Evolutionary conservation across 2,888 invertebrate genomes (phyloP), one percentile per base, ranked within the genome.

Genomic region (Syrphus vitripennis): DNA sequence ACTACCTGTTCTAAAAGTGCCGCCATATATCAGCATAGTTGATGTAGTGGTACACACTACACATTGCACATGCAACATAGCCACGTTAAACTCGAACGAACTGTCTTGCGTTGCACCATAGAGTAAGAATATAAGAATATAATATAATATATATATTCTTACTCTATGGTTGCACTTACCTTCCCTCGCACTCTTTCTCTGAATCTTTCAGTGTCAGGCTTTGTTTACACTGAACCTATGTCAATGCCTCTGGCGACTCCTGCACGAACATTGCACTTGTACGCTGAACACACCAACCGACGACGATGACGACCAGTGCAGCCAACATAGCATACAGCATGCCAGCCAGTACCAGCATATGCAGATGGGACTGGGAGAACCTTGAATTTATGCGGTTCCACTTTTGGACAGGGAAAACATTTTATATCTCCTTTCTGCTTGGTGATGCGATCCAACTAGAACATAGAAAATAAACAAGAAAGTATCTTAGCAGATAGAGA

Each of bases 191-290:
- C 29, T 24, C 31, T 5, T 10, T 42, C 45, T 53, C 61, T 29
- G 16, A n/a, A 26, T 61, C 19, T 53, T n/a, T 21, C 55, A 42
- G 55, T 70, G 70, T 50, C 77, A 71, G 21, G 57, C 16, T 61
- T 67, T 83, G 83, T 78, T 83, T 83, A 83, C 72, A 74, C 19
- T 74, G 74, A 74, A 80, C 67, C 59, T 78, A 67, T 77, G 59
- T 78, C 81, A 78, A 78, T 78, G 71, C 34, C 67, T 50, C 21
- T 74, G 80, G 75, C 61, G 61, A 75, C 67, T 80, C 50, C 80
- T 55, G 75, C 57, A 42, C 65, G 45, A 65, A 19, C 45, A 65
- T 65, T 45, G 65, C 65, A 65, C 65, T 65, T 63, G 40, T 29
- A 63, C 42, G 10, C 42, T 63, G 63, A 26, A 63, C 40, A 26